Conservation (phyloP, 2,797 vertebrate species). For the Lindbergichthys nudifrons region DNA sequence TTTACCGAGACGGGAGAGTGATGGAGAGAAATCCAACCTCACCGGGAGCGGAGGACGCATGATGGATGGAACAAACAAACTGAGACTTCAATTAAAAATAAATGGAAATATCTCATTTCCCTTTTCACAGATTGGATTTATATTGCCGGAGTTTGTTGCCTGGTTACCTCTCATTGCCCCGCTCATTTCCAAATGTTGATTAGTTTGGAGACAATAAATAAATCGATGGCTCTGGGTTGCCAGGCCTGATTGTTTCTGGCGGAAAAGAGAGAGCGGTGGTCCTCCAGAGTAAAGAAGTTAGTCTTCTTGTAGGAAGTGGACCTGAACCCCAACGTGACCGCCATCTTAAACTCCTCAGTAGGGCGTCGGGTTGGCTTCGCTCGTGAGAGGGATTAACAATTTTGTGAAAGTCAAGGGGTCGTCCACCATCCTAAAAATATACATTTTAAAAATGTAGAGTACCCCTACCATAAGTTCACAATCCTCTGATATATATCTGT, state of each 20-base stretch:
- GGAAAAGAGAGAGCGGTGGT: slow-evolving; percentile 19
- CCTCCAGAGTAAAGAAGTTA: slow-evolving; percentile 7
- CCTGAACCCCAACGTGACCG: slow-evolving; percentile 37
- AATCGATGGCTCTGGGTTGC: slow-evolving; percentile 61
- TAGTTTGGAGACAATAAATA: slow-evolving; percentile 74
- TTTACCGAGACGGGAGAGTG: slow-evolving; percentile 47
- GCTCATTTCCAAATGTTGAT: slow-evolving; percentile 76
- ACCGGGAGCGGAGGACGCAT: slow-evolving; percentile 23
- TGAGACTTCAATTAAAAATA: slow-evolving; percentile 79
- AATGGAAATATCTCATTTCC: slow-evolving; percentile 82
- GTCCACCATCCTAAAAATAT: not conserved
- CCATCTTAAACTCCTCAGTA: not conserved
- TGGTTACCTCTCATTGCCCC: slow-evolving; percentile 75
- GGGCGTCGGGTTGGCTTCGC: not conserved
- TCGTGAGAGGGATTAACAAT: slow-evolving; percentile 17
- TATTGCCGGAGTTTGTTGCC: slow-evolving; percentile 74
- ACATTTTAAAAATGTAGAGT: not conserved
- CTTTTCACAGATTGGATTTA: slow-evolving; percentile 76
- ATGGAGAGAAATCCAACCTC: slow-evolving; percentile 40
- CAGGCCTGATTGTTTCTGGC: slow-evolving; percentile 68
- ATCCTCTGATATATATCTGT: not conserved
- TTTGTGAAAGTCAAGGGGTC: slow-evolving; percentile 13
- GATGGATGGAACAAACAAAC: slow-evolving; percentile 75
- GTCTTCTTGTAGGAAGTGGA: slow-evolving; percentile 38
- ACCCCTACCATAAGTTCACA: not conserved